phyloP scores from a whole-genome alignment of 1,140 invertebrate species.

The Berghia stephanieae region DNA sequence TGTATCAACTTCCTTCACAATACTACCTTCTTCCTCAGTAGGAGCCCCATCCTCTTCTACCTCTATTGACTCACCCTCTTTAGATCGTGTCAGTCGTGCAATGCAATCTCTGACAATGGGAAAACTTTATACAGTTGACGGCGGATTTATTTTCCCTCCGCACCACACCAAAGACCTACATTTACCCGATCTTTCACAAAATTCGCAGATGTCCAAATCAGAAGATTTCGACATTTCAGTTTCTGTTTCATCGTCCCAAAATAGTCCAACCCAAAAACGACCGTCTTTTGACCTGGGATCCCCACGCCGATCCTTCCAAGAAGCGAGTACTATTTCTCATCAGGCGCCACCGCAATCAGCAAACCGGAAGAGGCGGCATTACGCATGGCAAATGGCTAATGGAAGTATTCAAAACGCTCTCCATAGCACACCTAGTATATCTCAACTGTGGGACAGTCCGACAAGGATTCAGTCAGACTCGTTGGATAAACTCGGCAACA shows the following conservation, averaged over 20 bases:
- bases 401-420: constrained; percentile 25
- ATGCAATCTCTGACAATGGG: constrained; percentile 21
- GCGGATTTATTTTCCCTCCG: constrained; percentile 26
- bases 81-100: not conserved
- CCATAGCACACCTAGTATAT: constrained; percentile 31
- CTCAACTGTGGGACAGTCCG: constrained; percentile 39
- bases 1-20: constrained; percentile 1
- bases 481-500: too few species aligned
- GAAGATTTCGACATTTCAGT: not conserved
- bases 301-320: not conserved
- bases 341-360: not conserved
- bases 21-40: not conserved
- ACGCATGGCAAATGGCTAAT: constrained; percentile 43
- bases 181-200: not conserved
- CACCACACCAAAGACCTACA: not conserved
- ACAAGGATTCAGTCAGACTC: too few species aligned
- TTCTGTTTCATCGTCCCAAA: not conserved
- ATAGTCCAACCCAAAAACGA: too few species aligned
- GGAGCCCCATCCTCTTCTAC: not conserved
- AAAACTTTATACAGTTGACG: constrained; percentile 9
- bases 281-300: not conserved
- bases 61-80: too few species aligned
- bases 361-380: constrained; percentile 12
- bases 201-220: not conserved
- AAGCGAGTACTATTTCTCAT: not conserved